phyloP scores from a whole-genome alignment of 2,113 vertebrate species.

The Baryphthengus martii region DNA sequence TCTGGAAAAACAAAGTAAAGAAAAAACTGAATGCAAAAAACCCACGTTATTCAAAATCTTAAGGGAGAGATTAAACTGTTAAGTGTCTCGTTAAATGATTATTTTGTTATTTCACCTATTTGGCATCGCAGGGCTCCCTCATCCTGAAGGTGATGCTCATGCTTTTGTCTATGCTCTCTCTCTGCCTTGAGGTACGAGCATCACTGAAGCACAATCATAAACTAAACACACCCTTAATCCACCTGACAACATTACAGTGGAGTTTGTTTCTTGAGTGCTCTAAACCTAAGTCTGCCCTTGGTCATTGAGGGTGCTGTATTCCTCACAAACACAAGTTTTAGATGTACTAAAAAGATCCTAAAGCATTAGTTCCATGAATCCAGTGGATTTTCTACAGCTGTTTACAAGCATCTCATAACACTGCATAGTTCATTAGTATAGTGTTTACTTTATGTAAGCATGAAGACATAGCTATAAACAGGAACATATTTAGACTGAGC shows the following conservation, averaged over 20 bases:
- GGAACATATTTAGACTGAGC: not conserved
- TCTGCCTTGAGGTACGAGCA: not conserved
- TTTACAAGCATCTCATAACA: not conserved
- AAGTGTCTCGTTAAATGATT: not conserved
- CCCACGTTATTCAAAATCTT: not conserved
- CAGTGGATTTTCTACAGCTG: not conserved
- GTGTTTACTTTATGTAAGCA: not conserved
- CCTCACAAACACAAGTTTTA: not conserved
- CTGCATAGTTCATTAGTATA: not conserved
- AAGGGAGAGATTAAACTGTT: not conserved
- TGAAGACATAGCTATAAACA: not conserved
- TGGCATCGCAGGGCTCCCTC: not conserved
- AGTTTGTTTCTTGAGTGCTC: not conserved
- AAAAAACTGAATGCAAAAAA: not conserved
- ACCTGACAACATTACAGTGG: not conserved
- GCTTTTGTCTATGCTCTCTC: not conserved
- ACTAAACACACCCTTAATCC: not conserved
- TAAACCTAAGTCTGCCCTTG: not conserved
- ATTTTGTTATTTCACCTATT: not conserved
- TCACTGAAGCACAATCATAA: not conserved
- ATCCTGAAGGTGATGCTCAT: not conserved
- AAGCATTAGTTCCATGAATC: not conserved
- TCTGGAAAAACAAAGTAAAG: conserved; percentile 75
- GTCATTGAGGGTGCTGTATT: not conserved
- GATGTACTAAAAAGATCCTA: not conserved